Conservation (phyloP, 2,113 vertebrate species). For the Polypterus bichir region DNA sequence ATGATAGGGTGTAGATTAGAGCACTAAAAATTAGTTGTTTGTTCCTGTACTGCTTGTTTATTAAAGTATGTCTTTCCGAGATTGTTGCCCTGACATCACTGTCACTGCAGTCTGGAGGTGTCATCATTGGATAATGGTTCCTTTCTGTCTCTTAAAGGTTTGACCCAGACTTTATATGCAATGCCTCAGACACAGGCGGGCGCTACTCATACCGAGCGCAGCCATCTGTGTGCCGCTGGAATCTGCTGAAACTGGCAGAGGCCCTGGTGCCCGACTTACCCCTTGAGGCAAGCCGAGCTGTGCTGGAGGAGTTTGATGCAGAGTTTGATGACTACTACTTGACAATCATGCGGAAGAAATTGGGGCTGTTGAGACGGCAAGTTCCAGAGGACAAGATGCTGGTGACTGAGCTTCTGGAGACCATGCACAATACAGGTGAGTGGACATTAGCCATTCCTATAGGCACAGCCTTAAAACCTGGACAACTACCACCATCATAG, state of each 20-base stretch:
- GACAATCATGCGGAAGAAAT: conserved; percentile 79
- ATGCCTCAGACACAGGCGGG: conserved; percentile 74
- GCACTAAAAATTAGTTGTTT: not conserved
- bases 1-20: no score
- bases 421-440: conserved; percentile 81
- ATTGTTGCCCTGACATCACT: no score
- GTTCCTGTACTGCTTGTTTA: not conserved
- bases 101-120: no score
- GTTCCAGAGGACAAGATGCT: conserved; percentile 66
- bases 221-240: conserved; percentile 85
- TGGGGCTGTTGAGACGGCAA: conserved; percentile 64
- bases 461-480: no score
- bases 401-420: conserved; percentile 71
- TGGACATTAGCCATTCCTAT: not conserved
- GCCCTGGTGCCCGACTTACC: conserved; percentile 79
- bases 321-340: conserved; percentile 73
- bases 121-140: no score
- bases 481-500: no score
- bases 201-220: conserved; percentile 86
- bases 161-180: conserved; percentile 86
- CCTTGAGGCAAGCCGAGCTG: conserved; percentile 41
- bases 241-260: conserved; percentile 79
- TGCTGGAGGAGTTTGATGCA: conserved; percentile 64
- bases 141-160: conserved; percentile 49
- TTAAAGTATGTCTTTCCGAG: no score